Conservation (phyloP, 2,113 vertebrate species). For the Drymodes brunneopygia region DNA sequence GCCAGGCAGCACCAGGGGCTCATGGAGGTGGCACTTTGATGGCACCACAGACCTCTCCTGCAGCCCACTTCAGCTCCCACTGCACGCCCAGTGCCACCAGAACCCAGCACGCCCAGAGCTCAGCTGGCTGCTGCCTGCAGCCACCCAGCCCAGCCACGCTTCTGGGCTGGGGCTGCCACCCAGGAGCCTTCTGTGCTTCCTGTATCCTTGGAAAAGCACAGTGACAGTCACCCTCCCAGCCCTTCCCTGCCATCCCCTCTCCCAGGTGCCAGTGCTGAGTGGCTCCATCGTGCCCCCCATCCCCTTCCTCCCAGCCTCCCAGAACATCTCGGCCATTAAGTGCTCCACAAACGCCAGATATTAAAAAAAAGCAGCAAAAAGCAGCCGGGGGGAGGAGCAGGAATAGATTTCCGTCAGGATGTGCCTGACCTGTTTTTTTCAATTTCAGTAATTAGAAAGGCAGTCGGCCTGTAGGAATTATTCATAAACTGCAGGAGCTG, state of each 20-base stretch:
- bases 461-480: conserved; percentile 75
- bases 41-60: background rate
- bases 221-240: background rate
- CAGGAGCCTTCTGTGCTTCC: background rate
- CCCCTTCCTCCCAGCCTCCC: background rate
- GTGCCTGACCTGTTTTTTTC: conserved; percentile 76
- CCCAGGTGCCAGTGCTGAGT: background rate
- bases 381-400: conserved; percentile 11
- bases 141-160: fast-evolving
- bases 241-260: background rate
- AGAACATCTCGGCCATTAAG: background rate
- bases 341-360: background rate
- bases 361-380: background rate
- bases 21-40: fast-evolving
- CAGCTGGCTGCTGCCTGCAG: background rate
- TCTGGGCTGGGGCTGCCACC: background rate
- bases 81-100: fast-evolving
- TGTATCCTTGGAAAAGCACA: background rate
- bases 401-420: conserved; percentile 72
- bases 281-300: fast-evolving
- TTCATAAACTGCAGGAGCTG: conserved; percentile 75
- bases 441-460: conserved; percentile 78
- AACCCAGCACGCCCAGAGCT: fast-evolving
- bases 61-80: background rate
- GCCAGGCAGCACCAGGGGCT: background rate